Conservation (phyloP, 2,888 invertebrate genomes). For the Plusia festucae region DNA sequence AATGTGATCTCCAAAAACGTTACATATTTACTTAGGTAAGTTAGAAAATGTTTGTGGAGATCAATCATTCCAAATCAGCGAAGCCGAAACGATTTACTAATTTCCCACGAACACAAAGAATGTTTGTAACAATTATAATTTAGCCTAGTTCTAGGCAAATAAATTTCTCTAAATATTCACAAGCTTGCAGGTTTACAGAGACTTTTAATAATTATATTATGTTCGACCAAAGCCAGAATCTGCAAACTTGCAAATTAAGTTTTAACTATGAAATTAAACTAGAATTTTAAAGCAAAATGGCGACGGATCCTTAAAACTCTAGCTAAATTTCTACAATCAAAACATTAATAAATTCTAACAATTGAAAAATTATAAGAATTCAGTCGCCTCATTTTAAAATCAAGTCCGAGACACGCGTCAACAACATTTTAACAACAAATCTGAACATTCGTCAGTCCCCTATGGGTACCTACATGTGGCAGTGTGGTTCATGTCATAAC, state of each 20-base stretch:
- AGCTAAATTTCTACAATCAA: conserved; percentile 28
- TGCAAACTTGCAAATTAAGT: conserved; percentile 3
- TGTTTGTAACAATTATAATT: conserved; percentile 58
- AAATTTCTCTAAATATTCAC: conserved; percentile 46
- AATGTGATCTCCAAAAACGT: conserved; percentile 38
- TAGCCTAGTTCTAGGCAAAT: conserved; percentile 53
- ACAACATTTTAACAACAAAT: conserved; percentile 21
- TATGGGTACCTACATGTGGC: conserved; percentile 37
- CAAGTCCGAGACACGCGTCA: conserved; percentile 38
- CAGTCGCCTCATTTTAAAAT: conserved; percentile 54
- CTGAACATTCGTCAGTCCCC: conserved; percentile 28
- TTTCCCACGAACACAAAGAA: conserved; percentile 73
- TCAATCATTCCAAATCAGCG: conserved; percentile 31
- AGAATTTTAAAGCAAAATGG: neutral
- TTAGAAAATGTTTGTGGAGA: conserved; percentile 46
- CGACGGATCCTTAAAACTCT: neutral
- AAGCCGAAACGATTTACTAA: conserved; percentile 62
- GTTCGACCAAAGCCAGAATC: neutral
- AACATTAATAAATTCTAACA: conserved; percentile 30
- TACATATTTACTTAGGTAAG: no score
- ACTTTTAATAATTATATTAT: no score
- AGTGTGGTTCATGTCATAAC: conserved; percentile 49
- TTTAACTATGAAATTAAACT: conserved; percentile 29
- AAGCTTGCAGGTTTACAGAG: conserved; percentile 40
- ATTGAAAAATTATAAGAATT: conserved; percentile 49